Evolutionary conservation across 2,888 invertebrate species (phyloP), one percentile per base, ranked within the genome.

Genomic region (Strigamia transsilvanica): DNA sequence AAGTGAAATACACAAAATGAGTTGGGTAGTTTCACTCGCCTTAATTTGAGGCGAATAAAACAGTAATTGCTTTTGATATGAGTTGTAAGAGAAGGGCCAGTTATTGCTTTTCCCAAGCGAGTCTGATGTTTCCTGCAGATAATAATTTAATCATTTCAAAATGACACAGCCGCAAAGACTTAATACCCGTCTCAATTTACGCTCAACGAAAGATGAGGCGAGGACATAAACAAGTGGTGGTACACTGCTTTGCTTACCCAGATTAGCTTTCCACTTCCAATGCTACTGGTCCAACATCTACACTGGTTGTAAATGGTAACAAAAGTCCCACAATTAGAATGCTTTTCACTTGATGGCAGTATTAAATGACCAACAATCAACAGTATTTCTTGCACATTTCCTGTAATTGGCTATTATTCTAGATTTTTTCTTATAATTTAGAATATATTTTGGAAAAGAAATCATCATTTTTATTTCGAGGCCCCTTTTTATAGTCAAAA

Each of bases 61-160:
- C 66, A 66, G 66, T 66, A 66, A 66, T 66, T 66, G 66, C 66
- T 66, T 66, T 66, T 66, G 66, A 66, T 66, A 66, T 66, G 66
- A 66, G 66, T 66, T 66, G 66, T 23, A 66, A 66, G 66, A 66
- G 66, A 66, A 66, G 66, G 66, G 66, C 66, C 27, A 66, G 66
- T 66, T 66, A 66, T 66, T 66, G 66, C 66, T 66, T 66, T 66
- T 66, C 66, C 66, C 66, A 27, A 66, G 66, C 66, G 66, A 27
- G 66, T 66, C 66, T 66, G 66, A 66, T 66, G 66, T 66, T 66
- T 66, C 66, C 66, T 66, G 66, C 66, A 66, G 66, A 66, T 66
- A 66, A 66, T 66, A 66, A 66, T 66, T 66, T 66, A 66, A 66
- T 66, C 66, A 66, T 66, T 66, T 66, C 66, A 66, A 66, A 66